Percentiles rank a stretch among this genome's conserved stretches.
phyloP scores from a whole-genome alignment of 1,140 invertebrate genomes.

The Belonocnema kinseyi region DNA sequence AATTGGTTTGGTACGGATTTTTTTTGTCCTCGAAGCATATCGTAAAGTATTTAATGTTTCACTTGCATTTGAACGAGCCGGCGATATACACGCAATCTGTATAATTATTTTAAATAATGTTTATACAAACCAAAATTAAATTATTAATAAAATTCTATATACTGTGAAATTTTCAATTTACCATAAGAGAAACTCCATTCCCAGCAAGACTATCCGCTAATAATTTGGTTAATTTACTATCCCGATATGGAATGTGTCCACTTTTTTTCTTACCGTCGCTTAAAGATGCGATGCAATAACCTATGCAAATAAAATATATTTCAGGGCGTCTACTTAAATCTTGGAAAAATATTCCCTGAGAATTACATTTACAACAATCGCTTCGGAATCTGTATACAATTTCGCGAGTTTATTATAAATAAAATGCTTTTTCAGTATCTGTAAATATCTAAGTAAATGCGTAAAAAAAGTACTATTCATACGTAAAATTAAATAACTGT shows the following conservation, averaged over 20 bases:
- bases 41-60: constrained; percentile 95
- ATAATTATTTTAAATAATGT: constrained; percentile 38
- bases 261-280: constrained; percentile 88
- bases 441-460: too few species aligned
- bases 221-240: constrained; percentile 95
- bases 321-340: background rate
- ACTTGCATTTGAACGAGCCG: constrained; percentile 88
- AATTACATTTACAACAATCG: too few species aligned
- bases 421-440: too few species aligned
- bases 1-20: constrained; percentile 91
- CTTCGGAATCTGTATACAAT: too few species aligned
- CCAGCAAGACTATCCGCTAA: constrained; percentile 95
- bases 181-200: constrained; percentile 95
- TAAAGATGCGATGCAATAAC: constrained; percentile 94
- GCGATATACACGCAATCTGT: constrained; percentile 95
- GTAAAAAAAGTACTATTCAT: too few species aligned
- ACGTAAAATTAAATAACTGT: too few species aligned
- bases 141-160: constrained; percentile 14
- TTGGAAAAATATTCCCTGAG: background rate
- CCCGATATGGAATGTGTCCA: constrained; percentile 94
- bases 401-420: too few species aligned
- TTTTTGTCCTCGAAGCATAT: constrained; percentile 91
- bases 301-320: constrained; percentile 71
- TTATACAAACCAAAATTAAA: constrained; percentile 36
- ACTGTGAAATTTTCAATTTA: constrained; percentile 64